These are phyloP conservation scores for Nannobrachium achirus DNA, from an alignment of 2,113 vertebrate species.

Conservation along the genomic window DNA sequence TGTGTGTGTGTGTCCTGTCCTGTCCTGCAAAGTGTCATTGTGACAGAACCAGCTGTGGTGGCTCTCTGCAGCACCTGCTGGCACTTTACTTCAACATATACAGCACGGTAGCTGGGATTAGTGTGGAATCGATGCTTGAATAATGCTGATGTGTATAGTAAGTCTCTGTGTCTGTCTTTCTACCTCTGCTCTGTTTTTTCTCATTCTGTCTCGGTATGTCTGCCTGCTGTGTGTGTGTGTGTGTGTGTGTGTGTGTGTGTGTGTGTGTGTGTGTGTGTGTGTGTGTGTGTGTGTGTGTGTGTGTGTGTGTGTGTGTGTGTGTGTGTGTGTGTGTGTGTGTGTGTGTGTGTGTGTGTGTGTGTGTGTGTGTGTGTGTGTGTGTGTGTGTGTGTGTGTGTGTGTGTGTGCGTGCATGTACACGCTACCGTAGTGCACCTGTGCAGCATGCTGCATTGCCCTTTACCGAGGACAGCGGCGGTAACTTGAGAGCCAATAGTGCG, in stretches of 20 bases:
- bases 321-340: constrained; percentile 2
- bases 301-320: neutral
- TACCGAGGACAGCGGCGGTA: neutral
- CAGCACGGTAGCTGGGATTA: too few species aligned
- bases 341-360: constrained; percentile 3
- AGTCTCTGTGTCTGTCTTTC: neutral
- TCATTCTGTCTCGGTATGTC: too few species aligned
- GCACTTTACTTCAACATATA: too few species aligned
- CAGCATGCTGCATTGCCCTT: too few species aligned
- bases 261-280: too few species aligned
- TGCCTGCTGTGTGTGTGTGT: too few species aligned
- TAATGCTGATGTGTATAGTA: neutral
- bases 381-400: neutral
- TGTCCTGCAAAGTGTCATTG: neutral
- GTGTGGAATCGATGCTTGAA: neutral
- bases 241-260: too few species aligned
- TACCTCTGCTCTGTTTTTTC: too few species aligned
- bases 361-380: neutral
- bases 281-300: too few species aligned
- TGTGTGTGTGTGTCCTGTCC: neutral
- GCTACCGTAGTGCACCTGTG: too few species aligned
- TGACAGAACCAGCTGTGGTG: neutral
- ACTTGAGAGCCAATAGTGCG: neutral
- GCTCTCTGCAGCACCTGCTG: too few species aligned
- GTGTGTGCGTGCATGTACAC: neutral